Evolutionary conservation across 1,140 invertebrate genomes (phyloP).

Genomic region (Anoplophora glabripennis): DNA sequence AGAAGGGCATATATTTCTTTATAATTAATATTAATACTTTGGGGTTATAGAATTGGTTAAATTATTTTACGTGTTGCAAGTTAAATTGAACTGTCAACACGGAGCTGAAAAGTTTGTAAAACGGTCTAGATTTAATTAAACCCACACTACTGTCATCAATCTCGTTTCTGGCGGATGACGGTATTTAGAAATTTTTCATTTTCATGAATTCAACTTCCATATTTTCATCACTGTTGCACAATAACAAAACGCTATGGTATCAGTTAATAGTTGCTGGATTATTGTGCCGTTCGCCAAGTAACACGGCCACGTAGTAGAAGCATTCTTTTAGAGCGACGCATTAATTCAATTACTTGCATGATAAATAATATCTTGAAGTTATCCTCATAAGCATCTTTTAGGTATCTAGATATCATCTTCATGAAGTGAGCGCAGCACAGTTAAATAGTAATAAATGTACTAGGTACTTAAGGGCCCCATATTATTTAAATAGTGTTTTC

Average conservation of each 20-base stretch:
- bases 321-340: background rate
- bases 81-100: background rate
- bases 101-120: constrained; percentile 8
- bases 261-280: too few relatives aligned
- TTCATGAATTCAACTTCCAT: background rate
- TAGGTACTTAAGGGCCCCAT: too few relatives aligned
- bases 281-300: background rate
- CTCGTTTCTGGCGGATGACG: too few relatives aligned
- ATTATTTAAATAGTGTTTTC: too few relatives aligned
- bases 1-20: constrained; percentile 15
- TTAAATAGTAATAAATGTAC: constrained; percentile 1
- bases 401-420: constrained; percentile 14
- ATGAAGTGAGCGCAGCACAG: constrained; percentile 19
- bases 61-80: background rate
- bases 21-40: background rate
- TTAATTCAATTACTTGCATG: background rate
- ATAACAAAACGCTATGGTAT: too few relatives aligned
- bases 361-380: background rate
- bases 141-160: background rate
- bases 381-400: background rate
- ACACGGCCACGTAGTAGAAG: background rate
- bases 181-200: too few relatives aligned
- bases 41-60: constrained; percentile 1
- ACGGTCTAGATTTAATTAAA: background rate
- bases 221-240: background rate